Base-by-base conservation (phyloP, 2,888 invertebrate genomes). In the Aphodius sticticus region DNA sequence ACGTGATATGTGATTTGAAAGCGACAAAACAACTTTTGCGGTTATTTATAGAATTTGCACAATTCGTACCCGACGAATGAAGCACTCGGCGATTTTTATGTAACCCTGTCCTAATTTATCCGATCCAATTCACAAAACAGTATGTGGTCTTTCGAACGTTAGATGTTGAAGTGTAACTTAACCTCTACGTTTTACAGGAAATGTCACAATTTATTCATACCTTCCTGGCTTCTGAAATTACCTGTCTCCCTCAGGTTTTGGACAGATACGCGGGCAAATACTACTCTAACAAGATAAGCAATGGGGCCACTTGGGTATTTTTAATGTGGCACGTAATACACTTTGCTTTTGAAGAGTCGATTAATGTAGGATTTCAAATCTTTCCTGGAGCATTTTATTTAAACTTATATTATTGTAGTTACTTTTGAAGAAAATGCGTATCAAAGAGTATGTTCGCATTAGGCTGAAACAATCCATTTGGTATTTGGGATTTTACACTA, bases 261-360 rank as follows among this genome's bases (percentile, higher is more conserved):
- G 84, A 86, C 37, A 85, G 84, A 80, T 85, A 86, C 79, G 81
- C 87, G 6, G 87, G 87, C 12, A 85, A 86, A 82, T 86, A 87
- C 81, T 88, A 88, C 81, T 87, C 87, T 80, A 88, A 88, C 82
- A 84, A 86, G 14, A 82, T 87, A 77, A 87, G 87, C 53, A 89
- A 88, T 84, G 87, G 85, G 70, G 85, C 86, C 74, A 87, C 87
- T 14, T 89, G 88, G 89, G 82, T 87, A 53, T 86, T 88, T 81
- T 81, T 86, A 16, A 81, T 87, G 70, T 88, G 88, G 87, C 84
- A 84, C 74, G 71, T 86, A 74, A 81, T 88, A 70, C 88, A 88
- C 79, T 82, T 84, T 38, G 79, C 85, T 70, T 88, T 88, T 79
- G 86, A 87, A 80, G 82, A 84, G 71, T 84, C 84, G 53, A 81